Percentiles rank a stretch among this genome's conserved stretches.
Evolutionary conservation across 2,888 invertebrate species (phyloP).

Genomic region (Clivina fossor): DNA sequence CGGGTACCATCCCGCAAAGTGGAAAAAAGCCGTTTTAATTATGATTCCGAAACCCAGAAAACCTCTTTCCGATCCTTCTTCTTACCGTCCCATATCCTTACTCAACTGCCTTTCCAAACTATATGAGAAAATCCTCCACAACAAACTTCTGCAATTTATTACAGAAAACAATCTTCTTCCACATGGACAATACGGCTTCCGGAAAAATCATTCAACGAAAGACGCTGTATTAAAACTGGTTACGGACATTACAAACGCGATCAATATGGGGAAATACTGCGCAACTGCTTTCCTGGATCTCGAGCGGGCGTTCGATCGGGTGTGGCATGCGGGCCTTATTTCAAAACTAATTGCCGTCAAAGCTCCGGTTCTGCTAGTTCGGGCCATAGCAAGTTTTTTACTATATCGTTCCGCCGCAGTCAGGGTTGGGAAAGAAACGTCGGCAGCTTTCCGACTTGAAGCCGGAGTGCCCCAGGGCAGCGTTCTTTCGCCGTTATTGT

Average conservation of each 20-base stretch:
- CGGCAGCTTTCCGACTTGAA: not conserved
- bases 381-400: not conserved
- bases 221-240: not conserved
- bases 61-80: not conserved
- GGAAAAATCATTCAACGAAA: not conserved
- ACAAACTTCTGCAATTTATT: not conserved
- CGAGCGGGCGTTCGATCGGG: conserved; percentile 1
- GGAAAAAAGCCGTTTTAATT: conserved; percentile 1
- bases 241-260: not conserved
- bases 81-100: conserved; percentile 1
- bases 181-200: conserved; percentile 1
- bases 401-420: not conserved
- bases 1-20: not conserved
- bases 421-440: not conserved
- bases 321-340: not conserved
- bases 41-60: not conserved
- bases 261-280: not conserved
- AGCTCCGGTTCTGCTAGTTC: not conserved
- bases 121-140: not conserved
- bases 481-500: conserved; percentile 1
- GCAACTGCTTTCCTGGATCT: conserved; percentile 3
- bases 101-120: not conserved
- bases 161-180: not conserved
- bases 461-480: conserved; percentile 5
- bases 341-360: not conserved